Percentiles rank a stretch among this genome's conserved stretches.
phyloP scores from a whole-genome alignment of 2,797 vertebrate genomes.

The Epinephelus coioides region DNA sequence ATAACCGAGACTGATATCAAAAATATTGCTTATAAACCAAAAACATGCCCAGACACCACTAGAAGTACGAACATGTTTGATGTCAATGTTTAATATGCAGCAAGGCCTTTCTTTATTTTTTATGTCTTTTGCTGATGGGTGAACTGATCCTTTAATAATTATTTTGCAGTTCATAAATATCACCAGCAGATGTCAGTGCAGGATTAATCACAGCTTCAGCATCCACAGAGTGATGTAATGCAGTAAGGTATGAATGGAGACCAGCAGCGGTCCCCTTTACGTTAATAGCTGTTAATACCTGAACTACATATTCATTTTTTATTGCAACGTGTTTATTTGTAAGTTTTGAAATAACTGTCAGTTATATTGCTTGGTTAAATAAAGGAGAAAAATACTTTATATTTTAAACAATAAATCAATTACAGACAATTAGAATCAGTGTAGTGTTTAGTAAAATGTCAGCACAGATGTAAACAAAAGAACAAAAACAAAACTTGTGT shows the following conservation, averaged over 20 bases:
- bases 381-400: too few species aligned
- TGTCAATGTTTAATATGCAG: neutral
- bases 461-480: too few species aligned
- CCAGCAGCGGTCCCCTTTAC: neutral
- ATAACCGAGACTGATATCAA: too few species aligned
- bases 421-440: too few species aligned
- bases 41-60: neutral
- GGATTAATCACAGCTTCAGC: neutral
- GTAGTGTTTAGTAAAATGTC: too few species aligned
- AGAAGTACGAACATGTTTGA: neutral
- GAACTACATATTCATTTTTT: too few species aligned
- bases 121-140: neutral
- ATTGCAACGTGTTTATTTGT: too few species aligned
- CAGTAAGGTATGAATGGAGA: neutral
- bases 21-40: neutral
- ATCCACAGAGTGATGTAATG: conserved; percentile 31
- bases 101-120: neutral
- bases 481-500: too few species aligned
- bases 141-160: neutral
- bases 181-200: conserved; percentile 57
- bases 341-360: too few species aligned
- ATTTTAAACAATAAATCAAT: too few species aligned
- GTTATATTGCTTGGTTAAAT: too few species aligned
- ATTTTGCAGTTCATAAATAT: neutral
- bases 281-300: neutral